Evolutionary conservation across 2,113 vertebrate species (phyloP).

Genomic region (Tenrec ecaudatus): DNA sequence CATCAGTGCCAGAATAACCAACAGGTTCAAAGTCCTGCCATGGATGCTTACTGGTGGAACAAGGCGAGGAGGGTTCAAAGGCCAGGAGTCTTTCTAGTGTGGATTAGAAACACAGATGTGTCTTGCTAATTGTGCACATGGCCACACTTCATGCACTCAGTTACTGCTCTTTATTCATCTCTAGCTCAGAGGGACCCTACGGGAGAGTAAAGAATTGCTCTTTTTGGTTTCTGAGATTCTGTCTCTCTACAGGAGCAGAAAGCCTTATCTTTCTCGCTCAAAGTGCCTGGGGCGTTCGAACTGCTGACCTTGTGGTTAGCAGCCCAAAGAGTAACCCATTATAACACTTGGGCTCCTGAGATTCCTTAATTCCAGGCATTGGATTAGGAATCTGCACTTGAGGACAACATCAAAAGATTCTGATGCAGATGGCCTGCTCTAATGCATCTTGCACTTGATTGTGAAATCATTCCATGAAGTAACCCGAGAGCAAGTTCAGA

Average conservation of each 20-base stretch:
- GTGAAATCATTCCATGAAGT: neutral
- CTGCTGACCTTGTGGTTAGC: too few species aligned
- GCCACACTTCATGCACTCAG: too few species aligned
- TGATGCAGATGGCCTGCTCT: neutral
- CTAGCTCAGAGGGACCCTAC: too few species aligned
- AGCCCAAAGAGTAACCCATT: too few species aligned
- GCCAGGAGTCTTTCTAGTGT: neutral
- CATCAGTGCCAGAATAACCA: conserved; percentile 10
- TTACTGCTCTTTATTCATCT: too few species aligned
- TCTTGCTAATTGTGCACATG: neutral
- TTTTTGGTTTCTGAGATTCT: too few species aligned
- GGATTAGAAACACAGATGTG: neutral
- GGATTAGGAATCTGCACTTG: neutral
- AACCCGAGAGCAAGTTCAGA: conserved; percentile 45
- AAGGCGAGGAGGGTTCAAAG: neutral
- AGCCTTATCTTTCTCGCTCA: too few species aligned
- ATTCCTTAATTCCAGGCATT: neutral
- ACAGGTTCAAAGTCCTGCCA: neutral
- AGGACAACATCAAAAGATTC: neutral
- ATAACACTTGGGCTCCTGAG: neutral
- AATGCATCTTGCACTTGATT: neutral
- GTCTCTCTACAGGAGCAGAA: too few species aligned
- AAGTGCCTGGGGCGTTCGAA: too few species aligned
- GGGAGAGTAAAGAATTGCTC: too few species aligned
- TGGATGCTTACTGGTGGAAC: neutral